Evolutionary conservation across 2,888 invertebrate genomes (phyloP), one percentile per base, ranked within the genome.

Genomic region (Acronicta alni): DNA sequence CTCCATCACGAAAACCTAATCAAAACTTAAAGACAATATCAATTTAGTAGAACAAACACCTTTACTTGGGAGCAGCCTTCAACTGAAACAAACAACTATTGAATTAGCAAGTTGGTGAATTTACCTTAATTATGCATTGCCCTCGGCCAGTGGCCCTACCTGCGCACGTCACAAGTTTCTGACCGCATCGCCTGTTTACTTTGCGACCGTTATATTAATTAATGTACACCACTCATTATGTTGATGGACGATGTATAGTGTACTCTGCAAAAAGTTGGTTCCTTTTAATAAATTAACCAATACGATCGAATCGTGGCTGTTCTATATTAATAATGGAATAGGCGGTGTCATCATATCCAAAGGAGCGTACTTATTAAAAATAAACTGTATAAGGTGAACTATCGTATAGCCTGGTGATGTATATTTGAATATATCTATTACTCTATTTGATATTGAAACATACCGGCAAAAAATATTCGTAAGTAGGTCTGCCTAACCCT

Each of bases 81-180:
- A 43, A 57, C 74, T 66, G 55, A 54, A 63, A 59, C 65, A 70
- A 75, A 77, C 75, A 70, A 67, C 71, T 57, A 57, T 53, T 61
- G 57, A 70, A 67, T 65, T 74, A 71, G 60, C 42, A 75, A 75
- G 56, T 75, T 77, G 52, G 61, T 63, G 59, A 70, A 75, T 75
- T 75, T 67, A 68, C 72, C 75, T 66, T 68, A 71, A 78, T 77
- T 71, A 77, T 75, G 75, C 75, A 75, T 75, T 62, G 62, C 44
- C 48, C 39, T 44, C 42, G 58, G 49, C 51, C 18, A 7, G 35
- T 15, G n/a, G 35, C 41, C 43, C 51, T 57, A 53, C 55, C 55
- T 57, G 44, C 12, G n/a, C 53, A 58, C 58, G 67, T 73, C 58
- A 63, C 59, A 44, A 69, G 30, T 72, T 64, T 41, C 15, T 3